Evolutionary conservation across 1,140 invertebrate species (phyloP), one percentile per base, ranked within the genome.

Genomic region (Teleogryllus occipitalis): DNA sequence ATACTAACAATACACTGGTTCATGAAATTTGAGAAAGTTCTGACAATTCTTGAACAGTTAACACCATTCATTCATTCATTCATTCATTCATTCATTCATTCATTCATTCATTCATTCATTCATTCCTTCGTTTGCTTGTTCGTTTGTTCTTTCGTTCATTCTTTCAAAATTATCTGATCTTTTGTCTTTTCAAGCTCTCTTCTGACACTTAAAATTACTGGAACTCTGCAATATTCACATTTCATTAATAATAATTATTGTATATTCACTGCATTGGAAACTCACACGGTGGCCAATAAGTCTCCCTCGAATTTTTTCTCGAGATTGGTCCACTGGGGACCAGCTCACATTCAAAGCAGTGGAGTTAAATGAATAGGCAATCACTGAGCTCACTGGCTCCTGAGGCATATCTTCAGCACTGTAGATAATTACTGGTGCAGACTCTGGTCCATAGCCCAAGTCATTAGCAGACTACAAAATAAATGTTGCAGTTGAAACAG

Each of bases 401-500:
- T 94, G 93, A 6, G 97, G 97, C 94, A 98, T 97, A 85, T 97
- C 95, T 88, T 99, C 97, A 7, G 97, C 97, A 46, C 96, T 97
- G 84, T 92, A 97, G 80, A 98, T 92, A 0, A 90, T 89, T 0
- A 90, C 89, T 3, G 92, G 87, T 22, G 92, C 89, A 79, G 96
- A 97, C 77, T 93, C 90, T 0, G 96, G 96, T 4, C 97, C 97
- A 22, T 86, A 86, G 8, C 97, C 97, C 15, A 93, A 85, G 22
- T 91, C 90, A 85, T 99, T 99, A 49, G 92, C 90, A 0, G 94
- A 91, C 87, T 95, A 91, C 46, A 82, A 81, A 78, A n/a, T 81
- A 81, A 39, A 77, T 14, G 76, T 81, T 77, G n/a, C 77, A 47
- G 49, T 79, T 47, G n/a, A 75, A 72, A 72, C 10, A 72, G 27